Percentiles rank a stretch among this genome's conserved stretches.
phyloP scores from a whole-genome alignment of 2,113 vertebrate genomes.

The Rhabdomys dilectus region DNA sequence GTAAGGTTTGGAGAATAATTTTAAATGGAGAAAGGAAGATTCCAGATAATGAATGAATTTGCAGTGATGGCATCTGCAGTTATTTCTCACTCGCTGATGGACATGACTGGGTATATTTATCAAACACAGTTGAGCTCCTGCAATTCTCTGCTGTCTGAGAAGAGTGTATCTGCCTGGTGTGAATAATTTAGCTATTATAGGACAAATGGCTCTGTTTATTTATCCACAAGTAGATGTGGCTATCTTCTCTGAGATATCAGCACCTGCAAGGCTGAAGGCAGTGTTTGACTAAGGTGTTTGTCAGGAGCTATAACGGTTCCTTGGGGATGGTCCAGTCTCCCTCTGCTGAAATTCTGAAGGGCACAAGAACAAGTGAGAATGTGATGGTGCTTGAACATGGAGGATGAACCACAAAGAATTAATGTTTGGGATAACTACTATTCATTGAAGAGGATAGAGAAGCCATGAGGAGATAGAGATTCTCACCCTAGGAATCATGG shows the following conservation, averaged over 20 bases:
- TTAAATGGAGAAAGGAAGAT: conserved; percentile 59
- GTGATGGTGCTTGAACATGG: background rate
- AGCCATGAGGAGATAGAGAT: background rate
- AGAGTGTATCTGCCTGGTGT: conserved; percentile 58
- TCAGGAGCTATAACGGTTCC: background rate
- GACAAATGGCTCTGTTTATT: conserved; percentile 55
- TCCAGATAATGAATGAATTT: conserved; percentile 66
- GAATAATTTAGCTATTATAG: conserved; percentile 60
- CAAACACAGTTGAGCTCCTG: conserved; percentile 62
- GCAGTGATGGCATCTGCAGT: conserved; percentile 26
- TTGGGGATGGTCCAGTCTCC: background rate
- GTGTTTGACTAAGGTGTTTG: conserved; percentile 4
- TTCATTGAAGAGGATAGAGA: background rate
- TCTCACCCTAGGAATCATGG: background rate
- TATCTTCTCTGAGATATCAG: conserved; percentile 32
- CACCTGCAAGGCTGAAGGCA: background rate
- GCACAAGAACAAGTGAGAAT: background rate
- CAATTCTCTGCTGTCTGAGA: conserved; percentile 55
- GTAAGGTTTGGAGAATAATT: conserved; percentile 53
- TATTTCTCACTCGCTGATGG: conserved; percentile 65
- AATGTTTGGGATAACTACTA: background rate
- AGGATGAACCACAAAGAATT: background rate
- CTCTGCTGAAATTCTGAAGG: conserved; percentile 61
- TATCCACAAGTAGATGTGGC: conserved; percentile 18
- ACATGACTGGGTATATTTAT: conserved; percentile 49